Evolutionary conservation across 2,113 vertebrate species (phyloP), one percentile per base, ranked within the genome.

Genomic region (Dicerorhinus sumatrensis): DNA sequence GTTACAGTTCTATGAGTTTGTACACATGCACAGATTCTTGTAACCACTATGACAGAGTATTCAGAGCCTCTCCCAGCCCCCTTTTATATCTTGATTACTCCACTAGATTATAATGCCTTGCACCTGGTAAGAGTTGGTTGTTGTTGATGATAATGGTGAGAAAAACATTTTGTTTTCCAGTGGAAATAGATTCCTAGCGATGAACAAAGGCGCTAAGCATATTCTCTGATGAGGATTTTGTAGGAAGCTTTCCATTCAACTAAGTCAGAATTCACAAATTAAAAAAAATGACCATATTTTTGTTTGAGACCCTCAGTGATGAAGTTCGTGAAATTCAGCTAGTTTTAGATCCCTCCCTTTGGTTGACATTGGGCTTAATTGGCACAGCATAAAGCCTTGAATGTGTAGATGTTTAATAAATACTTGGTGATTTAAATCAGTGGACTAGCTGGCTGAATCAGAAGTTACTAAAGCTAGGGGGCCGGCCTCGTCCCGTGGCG

Each of bases 341-440:
- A 79, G 70, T 84, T 92, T 96, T 83, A 73, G 62, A 76, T 58
- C 8, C 8, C 2, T 69, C 14, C 25, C 17, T 54, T 77, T 77
- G 42, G 63, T 63, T 88, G 80, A 82, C 20, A 42, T 90, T 94
- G 85, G 72, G 63, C 29, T 94, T 92, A 87, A 11, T 0, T 76
- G 51, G 56, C 10, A 36, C 9, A 65, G 17, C 9, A 31, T 36
- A 70, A 54, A 63, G 6, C 29, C 17, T 87, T 95, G 56, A 88
- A 89, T 27, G 39, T 51, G 4, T 17, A 73, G 14, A 67, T 84
- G 1, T 72, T 93, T 75, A 94, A 62, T 42, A 95, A 95, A 72
- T 92, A 58, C 10, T 54, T 97, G 75, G 42, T 33, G 9, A 91
- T 69, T 94, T 91, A 90, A 89, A 85, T 85, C 63, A 39, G 42